These are phyloP conservation scores for Apogon talboti DNA, from an alignment of 2,797 vertebrate genomes.

Conservation along the genomic window DNA sequence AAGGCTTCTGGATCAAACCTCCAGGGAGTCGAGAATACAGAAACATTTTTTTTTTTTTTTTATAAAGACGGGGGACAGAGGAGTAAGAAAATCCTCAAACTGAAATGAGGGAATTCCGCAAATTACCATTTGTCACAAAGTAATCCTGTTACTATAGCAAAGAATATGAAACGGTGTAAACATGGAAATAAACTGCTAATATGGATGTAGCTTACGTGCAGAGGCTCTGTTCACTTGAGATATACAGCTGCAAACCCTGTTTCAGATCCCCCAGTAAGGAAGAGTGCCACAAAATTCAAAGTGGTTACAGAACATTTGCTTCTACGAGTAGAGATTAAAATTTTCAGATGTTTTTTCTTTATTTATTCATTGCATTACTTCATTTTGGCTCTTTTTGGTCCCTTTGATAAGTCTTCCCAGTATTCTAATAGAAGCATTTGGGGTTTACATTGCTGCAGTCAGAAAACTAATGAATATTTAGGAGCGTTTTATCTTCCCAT, in stretches of 20 bases:
- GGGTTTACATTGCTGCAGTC: conserved; percentile 47
- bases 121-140: conserved; percentile 86
- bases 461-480: conserved; percentile 71
- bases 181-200: conserved; percentile 83
- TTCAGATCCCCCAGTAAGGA: conserved; percentile 57
- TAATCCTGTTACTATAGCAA: conserved; percentile 88
- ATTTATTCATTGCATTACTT: conserved; percentile 55
- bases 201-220: conserved; percentile 76
- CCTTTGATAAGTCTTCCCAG: conserved; percentile 32
- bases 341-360: conserved; percentile 46
- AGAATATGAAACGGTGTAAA: conserved; percentile 84
- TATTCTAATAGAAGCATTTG: conserved; percentile 52
- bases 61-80: conserved; percentile 55
- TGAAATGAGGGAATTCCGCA: conserved; percentile 87
- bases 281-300: conserved; percentile 65
- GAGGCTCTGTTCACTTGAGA: conserved; percentile 74
- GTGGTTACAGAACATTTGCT: conserved; percentile 62
- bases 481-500: conserved; percentile 74
- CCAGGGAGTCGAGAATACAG: conserved; percentile 72
- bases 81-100: conserved; percentile 79
- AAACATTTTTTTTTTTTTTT: conserved; percentile 55
- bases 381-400: conserved; percentile 43
- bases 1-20: conserved; percentile 82
- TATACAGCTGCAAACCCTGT: conserved; percentile 67
- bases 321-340: conserved; percentile 68